Base-by-base conservation (phyloP, 2,888 invertebrate species). In the Nezara viridula region DNA sequence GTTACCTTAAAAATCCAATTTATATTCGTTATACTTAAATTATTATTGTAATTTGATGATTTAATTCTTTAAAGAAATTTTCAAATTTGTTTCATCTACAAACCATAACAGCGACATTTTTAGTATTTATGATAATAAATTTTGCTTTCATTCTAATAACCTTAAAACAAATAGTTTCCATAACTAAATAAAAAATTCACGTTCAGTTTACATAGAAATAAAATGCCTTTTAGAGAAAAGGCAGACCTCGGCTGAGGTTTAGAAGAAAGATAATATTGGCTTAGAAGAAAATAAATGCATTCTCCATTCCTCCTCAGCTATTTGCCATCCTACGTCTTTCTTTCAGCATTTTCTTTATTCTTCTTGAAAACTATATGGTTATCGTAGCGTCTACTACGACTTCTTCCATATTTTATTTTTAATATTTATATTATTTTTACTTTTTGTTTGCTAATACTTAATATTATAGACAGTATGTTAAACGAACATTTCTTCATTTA, bases 251-350 rank as follows among this genome's bases (percentile, higher is more conserved):
- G 21, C 37, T 37, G 66, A 73, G 66, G 9, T 73, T 73, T 73
- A 73, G 32, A 37, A 37, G 66, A 73, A 37, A 37, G 32, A 73
- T 37, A 73, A 73, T 73, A 73, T 73, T 73, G 19, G 66, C 66
- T 73, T 37, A 73, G 27, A 73, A 73, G 66, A 73, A 73, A 73
- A 73, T 32, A 73, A 73, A 73, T 73, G 32, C 66, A 73, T 73
- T 73, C 66, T 73, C 37, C 7, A 37, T 73, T 19, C 37, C 37
- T 37, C 66, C 9, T 21, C 3, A 32, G 32, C 66, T 73, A 73
- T 73, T 73, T 73, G 32, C 66, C 66, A 19, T 73, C 12, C 66
- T 37, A 73, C 37, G 7, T 16, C 66, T 73, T 73, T 73, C 66
- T 21, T 73, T 73, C 32, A 10, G 19, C 10, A 32, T 19, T 21